Percentiles rank a stretch among this genome's conserved stretches.
Conservation (phyloP, 2,113 vertebrate species). For the Panthera leo region DNA sequence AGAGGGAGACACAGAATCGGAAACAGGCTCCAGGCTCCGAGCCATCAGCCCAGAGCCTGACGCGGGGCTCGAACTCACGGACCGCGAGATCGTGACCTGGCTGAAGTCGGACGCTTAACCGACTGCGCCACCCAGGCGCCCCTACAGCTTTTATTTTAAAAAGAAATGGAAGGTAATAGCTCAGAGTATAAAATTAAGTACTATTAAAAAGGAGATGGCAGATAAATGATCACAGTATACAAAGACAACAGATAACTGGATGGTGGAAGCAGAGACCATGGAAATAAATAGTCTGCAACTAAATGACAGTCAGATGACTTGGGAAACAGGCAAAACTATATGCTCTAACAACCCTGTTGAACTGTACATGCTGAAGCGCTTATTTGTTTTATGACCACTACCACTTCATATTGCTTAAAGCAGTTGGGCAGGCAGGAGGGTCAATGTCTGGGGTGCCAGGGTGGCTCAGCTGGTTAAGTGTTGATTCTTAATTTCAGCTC, state of each 20-base stretch:
- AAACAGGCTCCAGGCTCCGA: no score
- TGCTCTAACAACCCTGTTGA: not conserved
- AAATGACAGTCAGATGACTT: not conserved
- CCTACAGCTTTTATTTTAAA: slow-evolving; percentile 29
- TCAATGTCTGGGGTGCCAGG: not conserved
- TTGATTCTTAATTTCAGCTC: no score
- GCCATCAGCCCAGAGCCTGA: no score
- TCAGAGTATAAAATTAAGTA: slow-evolving; percentile 9
- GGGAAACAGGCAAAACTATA: not conserved
- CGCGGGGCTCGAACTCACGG: no score
- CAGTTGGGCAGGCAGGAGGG: not conserved
- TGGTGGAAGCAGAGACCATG: not conserved
- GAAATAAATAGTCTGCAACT: slow-evolving; percentile 14
- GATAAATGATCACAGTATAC: not conserved
- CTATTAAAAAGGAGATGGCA: not conserved
- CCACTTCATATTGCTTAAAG: not conserved
- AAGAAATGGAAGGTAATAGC: not conserved
- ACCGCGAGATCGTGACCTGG: no score
- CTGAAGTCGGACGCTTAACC: no score
- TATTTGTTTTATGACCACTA: not conserved
- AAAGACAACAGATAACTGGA: not conserved
- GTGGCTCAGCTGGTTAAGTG: no score
- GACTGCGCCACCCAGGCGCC: no score
- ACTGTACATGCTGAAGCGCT: not conserved
- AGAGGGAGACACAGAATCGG: no score